Conservation (phyloP, 2,888 invertebrate genomes). For the Lamproptera curius region DNA sequence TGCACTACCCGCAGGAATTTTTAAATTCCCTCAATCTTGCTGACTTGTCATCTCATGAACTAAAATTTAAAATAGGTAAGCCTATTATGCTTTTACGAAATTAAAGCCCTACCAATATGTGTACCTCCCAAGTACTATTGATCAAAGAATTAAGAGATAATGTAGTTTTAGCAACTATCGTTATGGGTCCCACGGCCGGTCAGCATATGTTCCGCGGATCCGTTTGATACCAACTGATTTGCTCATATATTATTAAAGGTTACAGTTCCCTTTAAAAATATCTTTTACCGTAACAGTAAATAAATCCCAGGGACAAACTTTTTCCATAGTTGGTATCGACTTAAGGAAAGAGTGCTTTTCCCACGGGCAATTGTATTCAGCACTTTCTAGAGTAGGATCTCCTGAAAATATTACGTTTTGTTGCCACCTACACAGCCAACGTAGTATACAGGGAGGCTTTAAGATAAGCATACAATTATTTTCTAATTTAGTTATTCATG, state of each 20-base stretch:
- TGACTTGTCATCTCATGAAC: not conserved
- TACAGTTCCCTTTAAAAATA: not conserved
- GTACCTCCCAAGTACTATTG: not conserved
- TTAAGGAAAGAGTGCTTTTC: not conserved
- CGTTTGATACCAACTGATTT: not conserved
- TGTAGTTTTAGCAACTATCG: too few species aligned
- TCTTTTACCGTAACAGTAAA: not conserved
- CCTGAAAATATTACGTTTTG: not conserved
- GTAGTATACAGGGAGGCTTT: not conserved
- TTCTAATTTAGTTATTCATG: not conserved
- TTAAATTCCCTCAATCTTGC: slow-evolving; percentile 27
- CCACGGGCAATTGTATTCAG: not conserved
- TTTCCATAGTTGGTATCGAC: not conserved
- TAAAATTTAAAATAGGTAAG: not conserved
- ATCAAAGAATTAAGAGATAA: not conserved
- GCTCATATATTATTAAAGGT: too few species aligned
- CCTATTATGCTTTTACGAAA: not conserved
- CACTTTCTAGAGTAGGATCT: not conserved
- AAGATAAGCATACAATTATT: not conserved
- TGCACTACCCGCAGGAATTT: slow-evolving; percentile 32
- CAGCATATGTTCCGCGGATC: not conserved
- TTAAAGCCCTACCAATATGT: not conserved
- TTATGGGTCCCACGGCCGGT: not conserved
- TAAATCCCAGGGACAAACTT: not conserved
- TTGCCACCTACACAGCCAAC: not conserved